Evolutionary conservation across 2,888 invertebrate species (phyloP).

Genomic region (Ectemnius cavifrons): DNA sequence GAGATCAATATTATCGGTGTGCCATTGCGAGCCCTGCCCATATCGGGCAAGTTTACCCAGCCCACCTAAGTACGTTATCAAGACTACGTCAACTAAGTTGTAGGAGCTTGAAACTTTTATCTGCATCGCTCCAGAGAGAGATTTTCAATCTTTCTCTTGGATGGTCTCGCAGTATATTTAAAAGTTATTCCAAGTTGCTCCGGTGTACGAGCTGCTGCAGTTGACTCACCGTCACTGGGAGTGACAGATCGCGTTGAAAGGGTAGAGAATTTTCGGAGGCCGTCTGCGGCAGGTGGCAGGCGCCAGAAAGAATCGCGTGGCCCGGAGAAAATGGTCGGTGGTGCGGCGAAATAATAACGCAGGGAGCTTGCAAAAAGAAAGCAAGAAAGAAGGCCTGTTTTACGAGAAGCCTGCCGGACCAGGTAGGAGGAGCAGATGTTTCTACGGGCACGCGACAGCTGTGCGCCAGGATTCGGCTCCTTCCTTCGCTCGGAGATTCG

Average conservation of each 20-base stretch:
- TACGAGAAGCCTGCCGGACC: conserved; percentile 29
- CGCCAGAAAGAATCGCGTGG: conserved; percentile 16
- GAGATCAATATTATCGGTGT: conserved; percentile 43
- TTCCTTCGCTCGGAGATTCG: conserved; percentile 42
- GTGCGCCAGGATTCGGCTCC: conserved; percentile 44
- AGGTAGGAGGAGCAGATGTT: conserved; percentile 55
- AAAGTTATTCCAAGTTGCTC: too few relatives aligned
- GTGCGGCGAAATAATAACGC: conserved; percentile 52
- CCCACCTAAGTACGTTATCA: too few relatives aligned
- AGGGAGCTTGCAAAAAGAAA: conserved; percentile 17
- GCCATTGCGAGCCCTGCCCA: conserved; percentile 39
- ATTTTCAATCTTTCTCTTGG: too few relatives aligned
- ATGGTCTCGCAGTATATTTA: too few relatives aligned
- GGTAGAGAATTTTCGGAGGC: neutral
- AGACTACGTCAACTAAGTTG: too few relatives aligned
- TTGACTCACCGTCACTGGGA: too few relatives aligned
- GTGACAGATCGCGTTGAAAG: neutral
- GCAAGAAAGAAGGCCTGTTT: conserved; percentile 2
- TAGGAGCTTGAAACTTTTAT: too few relatives aligned
- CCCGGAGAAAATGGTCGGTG: conserved; percentile 26
- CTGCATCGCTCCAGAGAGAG: too few relatives aligned
- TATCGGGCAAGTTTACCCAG: conserved; percentile 3
- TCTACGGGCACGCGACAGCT: conserved; percentile 61
- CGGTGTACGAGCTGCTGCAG: too few relatives aligned
- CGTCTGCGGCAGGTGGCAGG: conserved; percentile 39